Base-by-base conservation (phyloP, 2,113 vertebrate genomes). In the Pseudopipra pipra region DNA sequence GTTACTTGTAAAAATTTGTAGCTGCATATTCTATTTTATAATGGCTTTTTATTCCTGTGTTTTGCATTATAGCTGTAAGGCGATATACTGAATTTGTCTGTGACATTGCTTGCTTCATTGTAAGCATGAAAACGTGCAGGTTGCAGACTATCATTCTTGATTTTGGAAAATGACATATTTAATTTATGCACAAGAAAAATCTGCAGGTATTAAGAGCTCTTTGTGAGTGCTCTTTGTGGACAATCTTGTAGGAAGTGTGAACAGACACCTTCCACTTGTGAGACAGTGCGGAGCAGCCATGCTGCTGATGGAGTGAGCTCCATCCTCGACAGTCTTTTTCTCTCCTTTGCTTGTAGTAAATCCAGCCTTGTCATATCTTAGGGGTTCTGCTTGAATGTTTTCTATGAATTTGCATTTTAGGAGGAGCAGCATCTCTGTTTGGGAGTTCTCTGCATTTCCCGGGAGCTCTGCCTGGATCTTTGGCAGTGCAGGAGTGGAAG, bases 71-170 rank as follows among this genome's bases (percentile, higher is more conserved):
- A 8, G 5, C 11, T 70, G 15, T 25, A 62, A 56, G 14, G 17
- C 2, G 1, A 44, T 39, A 4, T 0, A 3, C 12, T 70, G 41
- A 46, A 31, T 43, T 30, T 20, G 10, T 49, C 14, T 11, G 18
- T 77, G 44, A 9, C 3, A 0, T 18, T 51, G 33, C 24, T 52
- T 52, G 20, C 43, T 55, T 47, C 9, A 1, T 14, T 10, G 5
- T 44, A 22, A 68, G 47, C 21, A 5, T 6, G 44, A 18, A 9
- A 12, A 12, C 17, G 20, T 41, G 9, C 59, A 68, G 39, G 25
- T 22, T 46, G 31, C 47, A 51, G 56, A n/a, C 13, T 39, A 9
- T 31, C n/a, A 41, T 19, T 55, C 22, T 27, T 39, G 35, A 17
- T 54, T 58, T 51, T 25, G 21, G 46, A 31, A 58, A 56, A 35